Base-by-base conservation (phyloP, 2,888 invertebrate species). In the Leptopterna dolabrata region DNA sequence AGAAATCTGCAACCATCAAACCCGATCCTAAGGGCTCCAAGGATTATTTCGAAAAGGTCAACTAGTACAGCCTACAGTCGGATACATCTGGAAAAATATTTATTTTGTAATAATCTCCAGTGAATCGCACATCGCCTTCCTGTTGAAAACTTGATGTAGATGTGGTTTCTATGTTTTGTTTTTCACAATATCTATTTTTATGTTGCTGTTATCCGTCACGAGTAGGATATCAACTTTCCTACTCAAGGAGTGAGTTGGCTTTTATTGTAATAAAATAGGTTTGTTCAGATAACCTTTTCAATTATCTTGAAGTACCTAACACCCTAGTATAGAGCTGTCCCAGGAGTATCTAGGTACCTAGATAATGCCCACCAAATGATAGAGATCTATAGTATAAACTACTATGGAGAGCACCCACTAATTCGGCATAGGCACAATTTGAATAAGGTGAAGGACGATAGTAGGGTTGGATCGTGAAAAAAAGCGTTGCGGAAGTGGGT, bases 21-120 rank as follows among this genome's bases (percentile, higher is more conserved):
- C 98, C 98, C 0, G 95, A 95, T 92, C 97, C 97, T 0, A 94
- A 94, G 89, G 96, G 94, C 41, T 96, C 98, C 90, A 96, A 97
- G 91, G 95, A 97, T 91, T 99, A 98, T 92, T 99, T 98, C 92
- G 93, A 94, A 89, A 95, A 90, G 89, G 90, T 90, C 11, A 90
- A 90, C 88, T 81, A 81, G 27, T 14, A 6, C 19, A 19, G 11
- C 55, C 55, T 36, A 36, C 36, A n/a, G n/a, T 45, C 88, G 89
- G 70, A 89, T 76, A 89, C 1, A 13, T 14, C 9, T 2, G 30
- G 19, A 14, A 11, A 63, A 4, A 63, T 27, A 24, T 24, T 63
- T 24, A 4, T 63, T 24, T 9, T 24, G 3, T 6, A 63, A 63
- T 63, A 47, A 3, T 63, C 6, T 63, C 9, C n/a, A n/a, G n/a